Percentiles rank a stretch among this genome's conserved stretches.
Evolutionary conservation across 1,140 invertebrate genomes (phyloP).

Genomic region (Listronotus oregonensis): DNA sequence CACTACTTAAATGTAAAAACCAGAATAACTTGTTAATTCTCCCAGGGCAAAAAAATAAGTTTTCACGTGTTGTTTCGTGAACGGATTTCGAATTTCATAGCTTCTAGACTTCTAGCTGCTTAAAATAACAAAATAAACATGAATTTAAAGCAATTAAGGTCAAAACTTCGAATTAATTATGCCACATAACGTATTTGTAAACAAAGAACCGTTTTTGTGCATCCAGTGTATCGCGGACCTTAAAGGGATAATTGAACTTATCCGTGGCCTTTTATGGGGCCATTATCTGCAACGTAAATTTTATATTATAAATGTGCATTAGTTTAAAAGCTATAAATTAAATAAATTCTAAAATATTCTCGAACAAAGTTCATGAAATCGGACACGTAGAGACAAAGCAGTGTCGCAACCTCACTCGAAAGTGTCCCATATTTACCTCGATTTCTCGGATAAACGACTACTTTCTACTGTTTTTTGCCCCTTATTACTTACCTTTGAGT

Average conservation of each 20-base stretch:
- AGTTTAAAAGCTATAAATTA: neutral
- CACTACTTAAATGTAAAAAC: too few relatives aligned
- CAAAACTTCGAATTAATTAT: neutral
- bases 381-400: conserved; percentile 20
- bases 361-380: neutral
- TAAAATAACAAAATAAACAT: too few relatives aligned
- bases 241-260: neutral
- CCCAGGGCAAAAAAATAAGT: too few relatives aligned
- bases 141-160: too few relatives aligned
- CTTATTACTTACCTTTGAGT: conserved; percentile 25
- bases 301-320: neutral
- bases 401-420: conserved; percentile 26
- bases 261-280: too few relatives aligned
- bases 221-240: neutral
- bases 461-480: neutral
- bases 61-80: too few relatives aligned
- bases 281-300: too few relatives aligned
- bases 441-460: neutral
- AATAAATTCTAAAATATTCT: neutral
- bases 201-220: conserved; percentile 3
- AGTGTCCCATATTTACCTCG: conserved; percentile 37
- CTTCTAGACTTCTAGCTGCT: too few relatives aligned
- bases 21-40: too few relatives aligned
- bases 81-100: too few relatives aligned
- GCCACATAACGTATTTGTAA: neutral